Evolutionary conservation across 2,888 invertebrate species (phyloP), one percentile per base, ranked within the genome.

Genomic region (Chrysomela aeneicollis): DNA sequence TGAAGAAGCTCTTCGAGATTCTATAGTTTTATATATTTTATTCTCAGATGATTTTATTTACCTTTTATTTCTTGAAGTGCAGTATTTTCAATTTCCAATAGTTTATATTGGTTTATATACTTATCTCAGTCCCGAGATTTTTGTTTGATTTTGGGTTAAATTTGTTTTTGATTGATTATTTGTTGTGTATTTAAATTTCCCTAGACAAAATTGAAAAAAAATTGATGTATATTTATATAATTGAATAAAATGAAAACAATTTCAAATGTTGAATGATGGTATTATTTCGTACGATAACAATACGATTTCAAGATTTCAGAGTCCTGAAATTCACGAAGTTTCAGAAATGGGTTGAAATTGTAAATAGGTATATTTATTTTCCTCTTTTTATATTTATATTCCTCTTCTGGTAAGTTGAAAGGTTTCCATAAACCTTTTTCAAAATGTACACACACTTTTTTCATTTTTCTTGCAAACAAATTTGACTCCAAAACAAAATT

Each of bases 1-100:
- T 99, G 80, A 99, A 99, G 86, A 98, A 98, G 84, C 86, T 92
- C 77, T 97, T 99, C 87, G 90, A 96, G 84, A 97, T 98, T 84
- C 88, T 97, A 82, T 97, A 93, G 86, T 22, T 52, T 47, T 61
- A 51, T 1, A 50, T 47, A 30, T 58, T 42, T 57, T 65, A 58
- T 57, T 22, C 46, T 37, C 50, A 21, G 49, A 61, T 18, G 8
- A 42, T 64, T 54, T 46, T 58, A 57, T 55, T 35, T 50, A 53
- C 50, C 32, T 32, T 46, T 57, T 57, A 50, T 61, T 35, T 59
- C 26, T 51, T 50, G 47, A 62, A 15, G 30, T 54, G 51, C 50
- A 67, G 64, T 64, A 62, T 59, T 64, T 59, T 21, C 53, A n/a
- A 30, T 35, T 35, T 32, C 1, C 30, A 12, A 32, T n/a, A 32